phyloP scores from a whole-genome alignment of 2,797 vertebrate species.

The Peromyscus nudipes region DNA sequence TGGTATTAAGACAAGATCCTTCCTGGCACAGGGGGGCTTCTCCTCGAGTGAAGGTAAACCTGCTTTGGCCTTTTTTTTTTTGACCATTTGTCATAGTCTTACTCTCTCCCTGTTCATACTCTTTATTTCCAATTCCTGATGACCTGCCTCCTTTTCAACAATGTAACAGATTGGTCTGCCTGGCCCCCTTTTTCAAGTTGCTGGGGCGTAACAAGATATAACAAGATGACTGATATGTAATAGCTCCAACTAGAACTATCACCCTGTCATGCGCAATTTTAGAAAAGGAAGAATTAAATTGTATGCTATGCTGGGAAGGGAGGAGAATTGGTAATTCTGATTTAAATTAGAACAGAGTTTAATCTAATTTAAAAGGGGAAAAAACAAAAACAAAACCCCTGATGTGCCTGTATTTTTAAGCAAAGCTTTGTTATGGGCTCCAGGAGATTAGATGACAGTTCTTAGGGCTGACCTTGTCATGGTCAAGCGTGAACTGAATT shows the following conservation, averaged over 20 bases:
- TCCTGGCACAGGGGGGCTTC: neutral
- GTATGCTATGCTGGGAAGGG: neutral
- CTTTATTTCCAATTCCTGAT: neutral
- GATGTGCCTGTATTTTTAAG: conserved; percentile 11
- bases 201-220: neutral
- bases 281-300: conserved; percentile 3
- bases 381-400: neutral
- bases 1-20: neutral
- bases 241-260: conserved; percentile 8
- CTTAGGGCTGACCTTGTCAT: conserved; percentile 60
- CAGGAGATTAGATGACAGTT: neutral
- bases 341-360: neutral
- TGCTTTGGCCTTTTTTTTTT: neutral
- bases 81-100: neutral
- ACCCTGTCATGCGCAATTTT: neutral
- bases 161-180: neutral
- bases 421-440: neutral
- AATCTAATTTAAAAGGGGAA: neutral
- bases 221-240: neutral
- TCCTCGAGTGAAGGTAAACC: neutral
- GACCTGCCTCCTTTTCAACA: neutral
- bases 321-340: conserved; percentile 21
- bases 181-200: neutral
- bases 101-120: neutral
- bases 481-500: conserved; percentile 55